phyloP scores from a whole-genome alignment of 2,888 invertebrate genomes.

The Clistopyga incitator region DNA sequence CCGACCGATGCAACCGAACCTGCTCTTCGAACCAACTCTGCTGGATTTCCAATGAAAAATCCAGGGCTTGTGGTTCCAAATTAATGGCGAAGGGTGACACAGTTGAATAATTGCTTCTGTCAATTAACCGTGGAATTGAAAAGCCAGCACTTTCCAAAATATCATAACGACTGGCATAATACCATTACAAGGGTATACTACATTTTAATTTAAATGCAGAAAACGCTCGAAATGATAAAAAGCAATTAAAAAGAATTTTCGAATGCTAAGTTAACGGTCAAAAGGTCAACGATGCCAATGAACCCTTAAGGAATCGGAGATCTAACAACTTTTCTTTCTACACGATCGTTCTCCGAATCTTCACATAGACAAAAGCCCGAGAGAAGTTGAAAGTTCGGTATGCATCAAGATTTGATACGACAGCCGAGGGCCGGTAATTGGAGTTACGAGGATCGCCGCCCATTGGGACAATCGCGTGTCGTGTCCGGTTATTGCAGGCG shows the following conservation, averaged over 20 bases:
- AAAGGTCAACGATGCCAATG: too few relatives aligned
- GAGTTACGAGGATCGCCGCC: constrained; percentile 21
- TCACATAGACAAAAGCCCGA: background rate
- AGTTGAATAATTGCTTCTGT: background rate
- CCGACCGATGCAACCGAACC: background rate
- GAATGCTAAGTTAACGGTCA: too few relatives aligned
- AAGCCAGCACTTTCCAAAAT: too few relatives aligned
- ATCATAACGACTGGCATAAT: too few relatives aligned
- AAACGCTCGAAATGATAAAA: too few relatives aligned
- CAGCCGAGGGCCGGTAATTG: constrained; percentile 26
- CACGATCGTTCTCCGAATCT: background rate
- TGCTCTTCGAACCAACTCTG: background rate
- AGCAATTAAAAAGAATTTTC: too few relatives aligned
- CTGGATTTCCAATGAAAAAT: background rate
- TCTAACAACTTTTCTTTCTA: background rate
- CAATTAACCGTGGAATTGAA: too few relatives aligned
- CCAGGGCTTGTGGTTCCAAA: background rate
- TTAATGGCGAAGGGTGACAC: background rate
- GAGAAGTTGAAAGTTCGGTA: constrained; percentile 5
- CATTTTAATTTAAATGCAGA: too few relatives aligned
- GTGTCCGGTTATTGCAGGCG: constrained; percentile 29
- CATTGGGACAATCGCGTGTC: constrained; percentile 34
- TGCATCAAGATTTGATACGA: constrained; percentile 6
- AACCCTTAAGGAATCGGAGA: background rate
- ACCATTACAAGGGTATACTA: too few relatives aligned